Base-by-base conservation (phyloP, 1,140 invertebrate genomes). In the Calycopis cecrops region DNA sequence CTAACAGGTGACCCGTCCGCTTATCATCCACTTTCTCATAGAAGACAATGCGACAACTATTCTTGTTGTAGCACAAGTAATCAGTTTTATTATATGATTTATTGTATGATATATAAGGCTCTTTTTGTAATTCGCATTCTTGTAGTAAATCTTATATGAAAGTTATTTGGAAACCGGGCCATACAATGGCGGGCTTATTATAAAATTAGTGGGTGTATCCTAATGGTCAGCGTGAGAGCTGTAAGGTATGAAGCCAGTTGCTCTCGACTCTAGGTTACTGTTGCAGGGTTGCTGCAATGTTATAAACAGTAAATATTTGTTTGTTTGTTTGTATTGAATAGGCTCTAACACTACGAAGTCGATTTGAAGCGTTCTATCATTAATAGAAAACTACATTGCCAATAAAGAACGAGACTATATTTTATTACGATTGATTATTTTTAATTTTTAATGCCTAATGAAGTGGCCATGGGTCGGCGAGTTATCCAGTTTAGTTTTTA, bases 201-300 rank as follows among this genome's bases (percentile, higher is more conserved):
- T 70, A 63, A 75, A 78, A 76, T 77, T 80, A 73, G 77, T 82
- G 71, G 79, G 80, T 79, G 76, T 80, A 79, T 75, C 66, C 74
- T 77, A 79, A 75, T 75, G 72, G 76, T 68, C 70, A 74, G 66
- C 65, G 72, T 76, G 76, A 81, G 80, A 84, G 65, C 21, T 62
- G 61, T 57, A 51, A 49, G 57, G 44, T 49, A 54, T 49, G 21
- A 44, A 34, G 34, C 60, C 38, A 56, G 47, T 52, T 50, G 14
- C 38, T 38, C 50, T 62, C 50, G 38, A 49, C 21, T 35, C 35
- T 48, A 53, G 35, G 12, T 42, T 56, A 21, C 21, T 4, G 12
- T 28, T 8, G 0, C 55, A 73, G 68, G 73, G 73, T 49, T 73
- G 65, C 7, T 28, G 21, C 21, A 28, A 28, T 28, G 21, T 28